phyloP scores from a whole-genome alignment of 2,888 invertebrate genomes.

The Scaptomyza tumidula region DNA sequence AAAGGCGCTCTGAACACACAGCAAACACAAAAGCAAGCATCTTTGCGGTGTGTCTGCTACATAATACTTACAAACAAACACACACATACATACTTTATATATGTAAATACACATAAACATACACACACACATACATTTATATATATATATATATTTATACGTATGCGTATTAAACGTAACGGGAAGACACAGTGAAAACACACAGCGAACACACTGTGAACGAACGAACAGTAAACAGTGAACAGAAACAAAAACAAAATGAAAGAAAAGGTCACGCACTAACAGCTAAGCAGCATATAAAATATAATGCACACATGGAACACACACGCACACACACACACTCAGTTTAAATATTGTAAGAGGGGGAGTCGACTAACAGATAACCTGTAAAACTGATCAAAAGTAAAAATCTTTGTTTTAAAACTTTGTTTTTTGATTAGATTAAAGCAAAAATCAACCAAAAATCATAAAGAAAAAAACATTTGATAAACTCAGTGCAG shows the following conservation, averaged over 20 bases:
- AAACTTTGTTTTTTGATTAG: background rate
- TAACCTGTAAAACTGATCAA: background rate
- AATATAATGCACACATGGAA: conserved; percentile 55
- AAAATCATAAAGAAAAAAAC: conserved; percentile 2
- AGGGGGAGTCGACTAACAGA: conserved; percentile 4
- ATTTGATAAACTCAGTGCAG: background rate
- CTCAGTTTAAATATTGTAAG: background rate
- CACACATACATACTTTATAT: conserved; percentile 2
- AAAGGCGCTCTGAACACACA: conserved; percentile 54
- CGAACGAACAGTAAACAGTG: conserved; percentile 29
- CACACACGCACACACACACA: conserved; percentile 26
- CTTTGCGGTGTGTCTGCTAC: conserved; percentile 59
- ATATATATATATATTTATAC: conserved; percentile 4
- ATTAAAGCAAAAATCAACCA: background rate
- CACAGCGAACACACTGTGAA: conserved; percentile 19
- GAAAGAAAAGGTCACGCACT: conserved; percentile 79
- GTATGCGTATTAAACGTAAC: conserved; percentile 22
- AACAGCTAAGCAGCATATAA: conserved; percentile 77
- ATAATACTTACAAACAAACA: conserved; percentile 17
- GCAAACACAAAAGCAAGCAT: conserved; percentile 46
- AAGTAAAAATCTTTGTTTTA: too few species aligned
- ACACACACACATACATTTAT: background rate
- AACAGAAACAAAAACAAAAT: conserved; percentile 55
- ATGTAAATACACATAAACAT: background rate
- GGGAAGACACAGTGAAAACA: conserved; percentile 22